Base-by-base conservation (phyloP, 2,888 invertebrate genomes). In the Clepsis dumicolana region DNA sequence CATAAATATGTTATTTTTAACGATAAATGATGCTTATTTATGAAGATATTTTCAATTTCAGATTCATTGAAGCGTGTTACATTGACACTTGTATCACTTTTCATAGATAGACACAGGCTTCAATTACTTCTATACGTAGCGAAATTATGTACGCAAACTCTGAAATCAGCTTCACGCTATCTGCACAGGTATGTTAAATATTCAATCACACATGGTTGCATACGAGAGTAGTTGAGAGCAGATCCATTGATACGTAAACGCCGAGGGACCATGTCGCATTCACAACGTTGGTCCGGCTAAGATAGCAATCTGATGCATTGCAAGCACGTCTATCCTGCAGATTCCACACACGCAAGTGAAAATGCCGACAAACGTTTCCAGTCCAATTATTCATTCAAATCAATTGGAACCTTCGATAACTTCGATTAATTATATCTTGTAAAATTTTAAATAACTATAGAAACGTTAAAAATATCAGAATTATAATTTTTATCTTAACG, bases 141-240 rank as follows among this genome's bases (percentile, higher is more conserved):
- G 21, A 21, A 71, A 68, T 35, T 65, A 65, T 21, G 12, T 54
- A 41, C 35, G 70, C 56, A 70, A 74, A 71, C 65, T 74, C 72
- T 68, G 75, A 73, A 68, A 48, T 4, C 48, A 65, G 64, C 72
- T 81, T 84, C 74, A 87, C 88, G 88, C 89, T 91, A 85, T 90
- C 89, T 88, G 80, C 76, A 75, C 87, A 87, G 75, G 80, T 73
- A 88, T 84, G 80, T 80, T 75, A 77, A 79, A 77, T 76, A 53
- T 64, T 63, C 52, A 53, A 64, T 53, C 59, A 59, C 52, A 68
- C 44, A 68, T 21, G n/a, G 63, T 59, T 64, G 63, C 64, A 68
- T 53, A 59, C 29, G 63, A 64, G 56, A 29, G 8, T 10, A 41
- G 35, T 44, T 38, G 62, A 63, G 63, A 56, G 71, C 54, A 57